Conservation (phyloP, 2,797 vertebrate genomes). For the Rallus crepitans region DNA sequence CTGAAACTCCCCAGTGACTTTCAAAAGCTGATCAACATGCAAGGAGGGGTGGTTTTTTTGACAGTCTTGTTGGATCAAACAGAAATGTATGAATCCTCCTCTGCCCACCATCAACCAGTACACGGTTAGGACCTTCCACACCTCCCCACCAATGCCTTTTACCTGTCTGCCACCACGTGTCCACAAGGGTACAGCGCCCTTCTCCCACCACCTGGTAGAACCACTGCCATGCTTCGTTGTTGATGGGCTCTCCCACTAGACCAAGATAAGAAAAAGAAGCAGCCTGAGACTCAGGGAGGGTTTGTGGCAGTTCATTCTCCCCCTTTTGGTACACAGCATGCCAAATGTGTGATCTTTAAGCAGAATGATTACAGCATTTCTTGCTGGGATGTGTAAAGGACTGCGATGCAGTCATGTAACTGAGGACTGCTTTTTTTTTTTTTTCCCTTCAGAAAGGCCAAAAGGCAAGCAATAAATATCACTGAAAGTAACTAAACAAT, state of each 20-base stretch:
- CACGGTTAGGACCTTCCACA: rapidly evolving
- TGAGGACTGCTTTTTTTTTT: not conserved
- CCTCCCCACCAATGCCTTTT: slow-evolving; percentile 7
- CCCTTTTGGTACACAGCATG: not conserved
- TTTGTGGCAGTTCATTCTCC: not conserved
- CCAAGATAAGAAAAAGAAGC: slow-evolving; percentile 21
- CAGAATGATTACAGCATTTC: not conserved
- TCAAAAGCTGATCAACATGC: not conserved
- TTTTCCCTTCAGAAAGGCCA: not conserved
- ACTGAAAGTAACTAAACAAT: not conserved
- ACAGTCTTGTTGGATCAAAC: not conserved
- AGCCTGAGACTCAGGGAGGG: not conserved
- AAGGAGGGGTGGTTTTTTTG: not conserved
- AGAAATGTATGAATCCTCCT: not conserved
- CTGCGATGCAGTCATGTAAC: not conserved
- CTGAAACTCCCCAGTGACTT: not conserved
- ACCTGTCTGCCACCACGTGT: slow-evolving; percentile 99
- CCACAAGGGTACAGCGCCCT: slow-evolving; percentile 88
- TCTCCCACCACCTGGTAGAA: slow-evolving; percentile 92
- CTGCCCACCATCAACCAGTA: not conserved
- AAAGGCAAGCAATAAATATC: not conserved
- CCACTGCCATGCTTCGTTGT: slow-evolving; percentile 97
- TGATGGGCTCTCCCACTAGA: slow-evolving; percentile 97
- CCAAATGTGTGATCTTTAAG: not conserved
- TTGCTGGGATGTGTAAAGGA: not conserved